Evolutionary conservation across 1,140 invertebrate genomes (phyloP), one percentile per base, ranked within the genome.

Genomic region (Nephotettix cincticeps): DNA sequence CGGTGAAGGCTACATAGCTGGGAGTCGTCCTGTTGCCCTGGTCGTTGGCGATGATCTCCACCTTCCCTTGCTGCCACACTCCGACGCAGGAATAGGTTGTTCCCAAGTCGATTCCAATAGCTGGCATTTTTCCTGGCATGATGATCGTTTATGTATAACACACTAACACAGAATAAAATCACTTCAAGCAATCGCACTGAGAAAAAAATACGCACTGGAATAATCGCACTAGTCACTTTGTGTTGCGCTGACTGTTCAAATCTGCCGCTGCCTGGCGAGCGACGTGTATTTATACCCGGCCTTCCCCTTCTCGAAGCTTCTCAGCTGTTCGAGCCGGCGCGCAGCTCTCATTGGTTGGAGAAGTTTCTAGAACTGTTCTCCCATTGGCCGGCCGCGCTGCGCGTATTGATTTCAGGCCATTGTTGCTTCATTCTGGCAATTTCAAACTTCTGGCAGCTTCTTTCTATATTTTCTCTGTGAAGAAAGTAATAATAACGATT

Each of bases 21-120:
- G 94, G 94, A 54, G 94, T 96, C 25, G 94, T 97, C 61, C 94
- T 83, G 83, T 96, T 97, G 28, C 95, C 95, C 83, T 96, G 94
- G n/a, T n/a, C n/a, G n/a, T n/a, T n/a, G n/a, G n/a, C n/a, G n/a
- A n/a, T n/a, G n/a, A n/a, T n/a, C n/a, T 79, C 93, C 43, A 96
- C 90, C 82, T 93, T 94, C 51, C 92, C 93, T 77, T 95, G 86
- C 76, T 92, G 88, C 82, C 87, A 93, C 1, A 93, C 90, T 63
- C 89, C 91, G 1, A 93, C 91, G 72, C 91, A 93, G 43, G 90
- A 92, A 79, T 92, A 93, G 23, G 83, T 84, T 2, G 83, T 84
- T 11, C 83, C 83, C 71, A 80, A 74, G 74, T 80, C 79, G 71
- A 80, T 80, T 67, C 79, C 79, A 66, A 80, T 77, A 40, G 78